Evolutionary conservation across 53 echinoderm and acorn worm species (phyloP).

Genomic region (Zoroaster sp.): DNA sequence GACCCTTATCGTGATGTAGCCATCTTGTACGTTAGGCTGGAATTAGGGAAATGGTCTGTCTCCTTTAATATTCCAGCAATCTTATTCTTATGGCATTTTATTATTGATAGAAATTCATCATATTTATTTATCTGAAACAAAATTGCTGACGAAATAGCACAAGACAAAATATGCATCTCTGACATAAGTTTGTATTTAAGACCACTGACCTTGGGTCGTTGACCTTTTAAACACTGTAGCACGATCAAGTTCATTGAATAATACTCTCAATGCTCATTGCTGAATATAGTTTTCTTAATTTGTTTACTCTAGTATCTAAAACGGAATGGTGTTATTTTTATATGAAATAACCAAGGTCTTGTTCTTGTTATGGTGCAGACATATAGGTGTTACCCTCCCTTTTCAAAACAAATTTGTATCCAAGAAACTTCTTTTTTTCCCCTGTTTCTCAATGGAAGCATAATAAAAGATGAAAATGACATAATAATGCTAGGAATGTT

Average conservation of each 20-base stretch:
- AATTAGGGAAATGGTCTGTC: no score
- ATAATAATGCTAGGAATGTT: neutral
- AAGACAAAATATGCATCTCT: neutral
- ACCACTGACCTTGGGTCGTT: neutral
- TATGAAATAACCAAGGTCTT: neutral
- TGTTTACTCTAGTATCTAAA: constrained; percentile 20
- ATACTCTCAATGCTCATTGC: neutral
- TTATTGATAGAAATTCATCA: neutral
- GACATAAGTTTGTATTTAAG: neutral
- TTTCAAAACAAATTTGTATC: constrained; percentile 9
- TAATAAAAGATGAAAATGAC: neutral
- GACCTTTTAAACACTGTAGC: neutral
- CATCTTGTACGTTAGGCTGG: no score
- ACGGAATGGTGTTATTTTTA: neutral
- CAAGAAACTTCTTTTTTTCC: no score
- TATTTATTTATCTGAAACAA: neutral
- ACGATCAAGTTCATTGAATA: neutral
- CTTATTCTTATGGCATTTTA: no score
- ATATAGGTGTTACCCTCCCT: constrained; percentile 5
- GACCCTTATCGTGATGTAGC: no score
- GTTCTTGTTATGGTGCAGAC: neutral
- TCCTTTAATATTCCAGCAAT: no score
- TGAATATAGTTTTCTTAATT: no score
- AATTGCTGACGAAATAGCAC: neutral
- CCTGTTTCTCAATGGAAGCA: no score